Evolutionary conservation across 1,140 invertebrate genomes (phyloP).

Genomic region (Bombus vancouverensis): DNA sequence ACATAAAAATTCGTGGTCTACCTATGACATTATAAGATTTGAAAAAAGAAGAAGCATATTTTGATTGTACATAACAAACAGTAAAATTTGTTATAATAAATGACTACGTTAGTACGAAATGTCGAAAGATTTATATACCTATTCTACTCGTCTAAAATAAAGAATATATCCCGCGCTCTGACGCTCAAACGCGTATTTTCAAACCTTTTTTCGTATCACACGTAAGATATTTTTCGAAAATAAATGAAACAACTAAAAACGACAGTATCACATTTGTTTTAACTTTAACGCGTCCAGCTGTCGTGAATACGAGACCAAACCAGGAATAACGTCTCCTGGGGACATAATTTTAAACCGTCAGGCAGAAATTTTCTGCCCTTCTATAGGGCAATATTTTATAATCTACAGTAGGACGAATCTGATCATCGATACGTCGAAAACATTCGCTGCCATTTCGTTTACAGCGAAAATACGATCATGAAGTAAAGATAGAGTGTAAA

Average conservation of each 20-base stretch:
- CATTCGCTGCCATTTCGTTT: background rate
- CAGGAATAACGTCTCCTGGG: conserved; percentile 33
- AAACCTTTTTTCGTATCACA: background rate
- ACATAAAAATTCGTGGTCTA: no score
- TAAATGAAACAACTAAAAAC: background rate
- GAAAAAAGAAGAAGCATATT: background rate
- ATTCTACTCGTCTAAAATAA: background rate
- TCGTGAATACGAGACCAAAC: background rate
- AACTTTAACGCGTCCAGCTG: background rate
- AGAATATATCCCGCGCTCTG: background rate
- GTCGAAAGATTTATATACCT: background rate
- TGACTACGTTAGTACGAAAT: background rate
- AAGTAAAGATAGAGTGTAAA: background rate
- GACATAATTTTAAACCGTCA: conserved; percentile 24
- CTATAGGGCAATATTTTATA: conserved; percentile 2
- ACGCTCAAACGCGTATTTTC: background rate
- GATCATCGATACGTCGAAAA: background rate
- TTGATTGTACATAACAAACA: background rate
- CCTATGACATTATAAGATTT: no score
- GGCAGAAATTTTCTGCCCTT: background rate
- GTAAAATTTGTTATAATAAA: background rate
- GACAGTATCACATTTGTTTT: conserved; percentile 1
- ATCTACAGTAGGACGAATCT: background rate
- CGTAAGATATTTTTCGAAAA: background rate
- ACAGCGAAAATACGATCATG: background rate